phyloP scores from a whole-genome alignment of 2,797 vertebrate species.

The Hyperoplus immaculatus region DNA sequence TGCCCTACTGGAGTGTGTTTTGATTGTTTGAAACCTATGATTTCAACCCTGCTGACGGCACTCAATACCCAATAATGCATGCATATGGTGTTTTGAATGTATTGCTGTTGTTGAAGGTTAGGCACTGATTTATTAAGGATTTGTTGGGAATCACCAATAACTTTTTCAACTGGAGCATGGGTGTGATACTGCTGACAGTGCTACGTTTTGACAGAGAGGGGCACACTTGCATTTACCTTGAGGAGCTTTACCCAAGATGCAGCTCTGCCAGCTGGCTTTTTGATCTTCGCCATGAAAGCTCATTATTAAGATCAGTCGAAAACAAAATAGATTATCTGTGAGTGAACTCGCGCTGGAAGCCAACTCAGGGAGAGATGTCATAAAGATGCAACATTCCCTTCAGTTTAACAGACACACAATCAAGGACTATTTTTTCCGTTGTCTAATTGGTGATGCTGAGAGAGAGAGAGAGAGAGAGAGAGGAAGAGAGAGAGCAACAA shows the following conservation, averaged over 20 bases:
- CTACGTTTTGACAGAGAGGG: constrained; percentile 34
- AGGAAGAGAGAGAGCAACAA: not conserved
- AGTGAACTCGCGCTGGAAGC: constrained; percentile 29
- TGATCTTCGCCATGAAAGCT: constrained; percentile 67
- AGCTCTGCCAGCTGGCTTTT: constrained; percentile 58
- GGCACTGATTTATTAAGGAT: constrained; percentile 20
- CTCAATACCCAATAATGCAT: constrained; percentile 27
- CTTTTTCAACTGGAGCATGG: constrained; percentile 35
- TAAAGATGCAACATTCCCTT: constrained; percentile 31
- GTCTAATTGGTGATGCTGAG: not conserved
- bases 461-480: not conserved
- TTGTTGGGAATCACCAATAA: constrained; percentile 32
- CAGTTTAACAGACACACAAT: not conserved
- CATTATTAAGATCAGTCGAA: constrained; percentile 64
- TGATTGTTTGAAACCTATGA: constrained; percentile 36
- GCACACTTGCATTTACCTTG: constrained; percentile 59
- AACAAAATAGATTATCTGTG: constrained; percentile 62
- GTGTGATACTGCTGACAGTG: constrained; percentile 61
- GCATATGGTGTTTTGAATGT: constrained; percentile 23
- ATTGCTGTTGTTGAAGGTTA: constrained; percentile 30
- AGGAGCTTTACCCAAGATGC: constrained; percentile 55
- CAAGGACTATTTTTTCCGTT: constrained; percentile 1
- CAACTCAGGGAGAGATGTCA: constrained; percentile 39
- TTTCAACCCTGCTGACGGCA: constrained; percentile 58
- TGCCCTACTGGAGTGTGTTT: constrained; percentile 49